A percentile compares a stretch with the other conserved stretches of the same genome.
These are phyloP conservation scores for Hydrotaea diabolus DNA, from an alignment of 2,888 invertebrate species.

Conservation along the genomic window DNA sequence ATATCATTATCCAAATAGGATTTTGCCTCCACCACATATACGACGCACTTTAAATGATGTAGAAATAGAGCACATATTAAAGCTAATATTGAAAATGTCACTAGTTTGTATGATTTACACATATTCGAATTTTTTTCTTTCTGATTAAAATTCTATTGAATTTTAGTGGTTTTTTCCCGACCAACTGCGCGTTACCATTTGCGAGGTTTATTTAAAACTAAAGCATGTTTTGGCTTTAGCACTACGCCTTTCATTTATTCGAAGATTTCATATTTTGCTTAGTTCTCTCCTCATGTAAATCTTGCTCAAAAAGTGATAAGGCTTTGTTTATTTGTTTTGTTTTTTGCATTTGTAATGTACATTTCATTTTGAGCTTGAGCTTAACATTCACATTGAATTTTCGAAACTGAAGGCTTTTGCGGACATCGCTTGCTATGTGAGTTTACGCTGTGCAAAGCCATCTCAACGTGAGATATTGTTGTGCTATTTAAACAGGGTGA, in stretches of 20 bases:
- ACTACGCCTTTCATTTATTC: neutral
- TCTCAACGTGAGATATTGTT: too few species aligned
- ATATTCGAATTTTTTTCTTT: neutral
- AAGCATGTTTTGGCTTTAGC: slow-evolving; percentile 1
- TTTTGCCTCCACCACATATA: neutral
- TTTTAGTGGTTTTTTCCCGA: neutral
- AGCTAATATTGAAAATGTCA: neutral
- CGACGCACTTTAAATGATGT: neutral
- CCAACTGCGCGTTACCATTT: neutral
- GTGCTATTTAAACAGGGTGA: neutral
- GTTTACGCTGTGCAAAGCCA: too few species aligned
- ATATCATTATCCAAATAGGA: neutral
- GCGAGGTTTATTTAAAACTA: neutral
- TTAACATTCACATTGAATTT: slow-evolving; percentile 59
- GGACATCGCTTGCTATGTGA: slow-evolving; percentile 52
- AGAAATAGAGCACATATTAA: neutral
- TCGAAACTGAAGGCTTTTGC: slow-evolving; percentile 70
- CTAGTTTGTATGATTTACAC: neutral
- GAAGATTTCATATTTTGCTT: neutral
- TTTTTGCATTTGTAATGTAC: neutral
- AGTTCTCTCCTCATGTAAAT: slow-evolving; percentile 12
- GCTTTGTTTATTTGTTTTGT: slow-evolving; percentile 5
- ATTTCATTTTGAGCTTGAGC: slow-evolving; percentile 52
- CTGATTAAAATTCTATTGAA: too few species aligned
- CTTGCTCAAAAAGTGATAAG: slow-evolving; percentile 5